Conservation (phyloP, 2,888 invertebrate genomes). For the Mesochorus sp. region DNA sequence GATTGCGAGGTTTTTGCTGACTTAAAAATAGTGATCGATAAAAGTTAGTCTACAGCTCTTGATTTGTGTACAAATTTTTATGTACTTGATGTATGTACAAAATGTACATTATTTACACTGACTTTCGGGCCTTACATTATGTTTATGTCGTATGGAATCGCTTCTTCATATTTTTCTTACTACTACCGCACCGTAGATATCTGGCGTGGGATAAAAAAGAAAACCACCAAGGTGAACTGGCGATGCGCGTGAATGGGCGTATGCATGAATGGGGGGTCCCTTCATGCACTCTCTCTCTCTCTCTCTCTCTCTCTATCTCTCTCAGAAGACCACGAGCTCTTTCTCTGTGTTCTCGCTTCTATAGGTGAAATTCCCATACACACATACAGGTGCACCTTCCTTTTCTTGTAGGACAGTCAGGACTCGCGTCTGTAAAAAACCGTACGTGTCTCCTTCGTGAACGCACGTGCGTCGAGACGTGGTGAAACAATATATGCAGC, state of each 20-base stretch:
- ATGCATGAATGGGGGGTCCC: constrained; percentile 78
- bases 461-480: constrained; percentile 19
- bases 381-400: constrained; percentile 29
- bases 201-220: constrained; percentile 66
- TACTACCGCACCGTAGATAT: constrained; percentile 30
- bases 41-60: too few species aligned
- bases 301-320: too few species aligned
- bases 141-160: constrained; percentile 27
- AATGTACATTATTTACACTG: too few species aligned
- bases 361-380: constrained; percentile 16
- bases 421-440: constrained; percentile 26
- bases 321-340: constrained; percentile 21
- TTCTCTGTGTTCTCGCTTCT: constrained; percentile 28
- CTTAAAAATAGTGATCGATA: too few species aligned
- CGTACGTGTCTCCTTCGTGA: constrained; percentile 20
- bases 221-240: constrained; percentile 78
- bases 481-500: neutral
- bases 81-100: too few species aligned
- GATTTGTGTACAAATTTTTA: too few species aligned
- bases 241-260: constrained; percentile 80
- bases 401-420: constrained; percentile 12
- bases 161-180: constrained; percentile 5
- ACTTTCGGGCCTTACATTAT: too few species aligned
- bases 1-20: too few species aligned
- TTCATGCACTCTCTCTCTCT: constrained; percentile 70